phyloP scores from a whole-genome alignment of 2,888 invertebrate genomes.

The Venustoraphidia nigricollis region DNA sequence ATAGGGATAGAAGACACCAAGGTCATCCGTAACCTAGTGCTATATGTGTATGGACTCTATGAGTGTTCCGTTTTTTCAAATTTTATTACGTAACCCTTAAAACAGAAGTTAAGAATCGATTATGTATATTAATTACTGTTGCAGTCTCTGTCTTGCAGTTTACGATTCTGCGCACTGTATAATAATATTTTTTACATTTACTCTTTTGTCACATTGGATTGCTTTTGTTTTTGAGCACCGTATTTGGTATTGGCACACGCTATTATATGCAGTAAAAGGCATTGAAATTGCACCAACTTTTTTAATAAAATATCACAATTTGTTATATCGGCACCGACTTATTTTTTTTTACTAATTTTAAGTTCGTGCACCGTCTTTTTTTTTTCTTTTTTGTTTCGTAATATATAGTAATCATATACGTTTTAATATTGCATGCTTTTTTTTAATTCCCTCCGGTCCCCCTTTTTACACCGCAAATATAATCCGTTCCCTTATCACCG shows the following conservation, averaged over 20 bases:
- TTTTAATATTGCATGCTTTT: conserved; percentile 4
- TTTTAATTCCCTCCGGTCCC: conserved; percentile 1
- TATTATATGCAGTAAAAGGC: conserved; percentile 19
- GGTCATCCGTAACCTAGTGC: too few relatives aligned
- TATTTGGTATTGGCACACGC: conserved; percentile 20
- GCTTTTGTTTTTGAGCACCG: conserved; percentile 19
- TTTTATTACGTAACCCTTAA: too few relatives aligned
- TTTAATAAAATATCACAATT: conserved; percentile 14
- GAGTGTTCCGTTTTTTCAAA: too few relatives aligned
- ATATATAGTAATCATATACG: conserved; percentile 12
- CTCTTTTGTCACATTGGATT: too few relatives aligned
- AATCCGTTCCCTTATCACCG: background rate
- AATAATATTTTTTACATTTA: too few relatives aligned
- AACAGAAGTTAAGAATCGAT: too few relatives aligned
- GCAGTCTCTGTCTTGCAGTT: too few relatives aligned
- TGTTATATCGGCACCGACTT: conserved; percentile 22
- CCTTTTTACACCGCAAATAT: conserved; percentile 5
- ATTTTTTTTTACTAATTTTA: conserved; percentile 18
- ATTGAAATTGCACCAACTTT: conserved; percentile 33
- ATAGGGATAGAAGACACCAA: too few relatives aligned
- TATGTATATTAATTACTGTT: too few relatives aligned
- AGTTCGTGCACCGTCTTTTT: conserved; percentile 22
- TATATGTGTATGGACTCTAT: too few relatives aligned
- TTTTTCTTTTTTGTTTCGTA: conserved; percentile 12
- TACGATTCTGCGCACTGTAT: too few relatives aligned